Evolutionary conservation across 2,113 vertebrate species (phyloP), one percentile per base, ranked within the genome.

Genomic region (Phaethon lepturus): DNA sequence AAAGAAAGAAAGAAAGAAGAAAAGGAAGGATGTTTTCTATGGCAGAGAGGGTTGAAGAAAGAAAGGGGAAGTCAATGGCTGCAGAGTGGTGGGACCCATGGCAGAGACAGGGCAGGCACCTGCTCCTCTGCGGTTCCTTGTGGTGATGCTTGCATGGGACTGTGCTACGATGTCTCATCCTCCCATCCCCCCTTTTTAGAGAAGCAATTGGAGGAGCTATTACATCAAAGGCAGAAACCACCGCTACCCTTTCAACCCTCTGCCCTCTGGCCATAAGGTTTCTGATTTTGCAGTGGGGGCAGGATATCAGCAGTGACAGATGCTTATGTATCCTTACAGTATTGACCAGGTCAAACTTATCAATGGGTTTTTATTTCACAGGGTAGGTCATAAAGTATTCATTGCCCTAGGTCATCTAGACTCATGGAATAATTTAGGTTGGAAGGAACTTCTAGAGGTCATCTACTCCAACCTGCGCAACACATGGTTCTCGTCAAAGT

Each of bases 281-380:
- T 91, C 90, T 97, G 96, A 96, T 96, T 93, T 92, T 93, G 87
- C 53, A 49, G 40, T 2, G 3, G 90, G 78, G 84, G 84, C 86
- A 97, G 62, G 74, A 38, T 95, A 95, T 95, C 95, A 95, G 58
- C 91, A 96, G 77, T 96, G 96, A 97, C 86, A 95, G 92, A 58
- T 82, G 58, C 91, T 82, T 60, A 71, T 6, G 31, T 58, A 80
- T 85, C 77, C 89, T 87, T 53, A 28, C 38, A 59, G 95, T 89
- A 93, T 85, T 95, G 96, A 96, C 97, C 96, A 95, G 96, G 96
- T 97, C 95, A 97, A 97, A 97, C 93, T 97, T 97, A 97, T 97
- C 95, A 94, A 89, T 97, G 80, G 89, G 88, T 33, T 95, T 97
- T 97, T 93, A 96, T 97, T 97, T 97, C 96, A 97, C 89, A 31